Evolutionary conservation across 2,797 vertebrate species (phyloP), one percentile per base, ranked within the genome.

Genomic region (Chelmon rostratus): DNA sequence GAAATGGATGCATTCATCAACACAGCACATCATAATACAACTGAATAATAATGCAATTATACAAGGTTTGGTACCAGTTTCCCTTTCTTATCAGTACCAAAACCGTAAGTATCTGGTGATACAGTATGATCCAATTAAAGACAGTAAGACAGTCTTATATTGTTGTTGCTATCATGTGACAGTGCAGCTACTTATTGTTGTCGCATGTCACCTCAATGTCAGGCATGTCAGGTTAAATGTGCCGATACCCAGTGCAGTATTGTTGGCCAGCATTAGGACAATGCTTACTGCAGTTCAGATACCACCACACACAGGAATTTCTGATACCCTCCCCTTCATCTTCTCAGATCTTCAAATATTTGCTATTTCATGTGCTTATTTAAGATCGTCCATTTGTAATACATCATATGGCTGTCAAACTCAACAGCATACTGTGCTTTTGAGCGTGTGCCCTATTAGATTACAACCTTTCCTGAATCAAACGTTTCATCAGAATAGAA

Each of bases 1-100:
- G 25, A 66, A 57, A 61, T 9, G 35, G 31, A 68, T 37, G 13
- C 58, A 64, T 59, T 62, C 31, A 79, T 84, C 57, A 79, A 13
- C 46, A 62, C 18, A 53, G 50, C 35, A 28, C 16, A 44, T 78
- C 61, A 65, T 15, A 33, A 18, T 28, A 10, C 52, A 44, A 25
- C n/a, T 57, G 28, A 58, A 46, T 16, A 28, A 46, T 42, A 52
- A 46, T 38, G 15, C 21, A 18, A 47, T 69, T 54, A 16, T 11
- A 31, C 77, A 54, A n/a, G 1, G 4, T 16, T 23, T 59, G 8
- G 4, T n/a, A 8, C 11, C 23, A 19, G 18, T 23, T 6, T 0
- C 11, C 6, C 13, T 50, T 15, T 59, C 31, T 49, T 44, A 46
- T 46, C 13, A 8, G 42, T 23, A 54, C 4, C 3, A 6, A 18